Evolutionary conservation across 1,140 invertebrate genomes (phyloP).

Genomic region (Sipha flava): DNA sequence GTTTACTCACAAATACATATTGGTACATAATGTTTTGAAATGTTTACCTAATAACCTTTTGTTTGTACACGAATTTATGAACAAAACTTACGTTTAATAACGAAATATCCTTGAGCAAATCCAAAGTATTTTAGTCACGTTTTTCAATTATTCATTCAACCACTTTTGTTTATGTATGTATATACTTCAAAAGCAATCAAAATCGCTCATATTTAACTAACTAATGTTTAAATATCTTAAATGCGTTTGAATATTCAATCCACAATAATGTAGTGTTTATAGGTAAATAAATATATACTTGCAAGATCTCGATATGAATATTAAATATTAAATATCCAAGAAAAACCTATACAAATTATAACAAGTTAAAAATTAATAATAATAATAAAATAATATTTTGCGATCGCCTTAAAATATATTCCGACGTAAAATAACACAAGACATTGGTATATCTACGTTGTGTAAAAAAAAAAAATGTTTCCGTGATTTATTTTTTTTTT

Average conservation of each 20-base stretch:
- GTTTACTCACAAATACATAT: background rate
- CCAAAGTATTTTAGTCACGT: slow-evolving; percentile 4
- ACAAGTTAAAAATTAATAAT: too few species aligned
- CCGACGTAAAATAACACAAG: too few species aligned
- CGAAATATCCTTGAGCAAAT: background rate
- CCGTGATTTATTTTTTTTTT: too few species aligned
- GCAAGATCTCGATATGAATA: background rate
- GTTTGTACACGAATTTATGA: background rate
- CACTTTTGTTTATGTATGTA: background rate
- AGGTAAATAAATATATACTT: too few species aligned
- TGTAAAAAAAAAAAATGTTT: too few species aligned
- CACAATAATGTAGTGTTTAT: background rate
- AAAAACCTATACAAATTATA: background rate
- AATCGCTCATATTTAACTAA: background rate
- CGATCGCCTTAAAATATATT: too few species aligned
- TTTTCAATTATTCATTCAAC: slow-evolving; percentile 13
- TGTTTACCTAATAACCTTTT: background rate
- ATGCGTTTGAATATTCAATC: background rate
- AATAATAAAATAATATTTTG: too few species aligned
- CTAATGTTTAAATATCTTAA: background rate
- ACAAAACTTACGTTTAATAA: slow-evolving; percentile 8
- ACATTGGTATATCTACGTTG: too few species aligned
- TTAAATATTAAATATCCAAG: background rate
- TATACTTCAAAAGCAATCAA: background rate
- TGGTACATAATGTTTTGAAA: background rate